Percentiles rank a stretch among this genome's conserved stretches.
Evolutionary conservation across 2,113 vertebrate genomes (phyloP).

Genomic region (Chinchilla lanigera): DNA sequence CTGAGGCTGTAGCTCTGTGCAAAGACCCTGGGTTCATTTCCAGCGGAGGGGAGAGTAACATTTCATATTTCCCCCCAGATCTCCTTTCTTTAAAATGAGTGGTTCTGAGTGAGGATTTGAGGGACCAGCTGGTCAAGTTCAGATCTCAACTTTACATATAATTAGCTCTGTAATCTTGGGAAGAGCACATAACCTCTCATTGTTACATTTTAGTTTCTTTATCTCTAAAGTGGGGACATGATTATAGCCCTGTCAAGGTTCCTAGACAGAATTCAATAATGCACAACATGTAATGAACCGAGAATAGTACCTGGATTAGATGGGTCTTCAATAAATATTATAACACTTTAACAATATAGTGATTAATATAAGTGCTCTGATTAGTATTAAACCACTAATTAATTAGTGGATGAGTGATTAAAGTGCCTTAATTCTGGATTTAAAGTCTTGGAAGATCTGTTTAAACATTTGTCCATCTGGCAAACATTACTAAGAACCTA

Average conservation of each 20-base stretch:
- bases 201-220: not conserved
- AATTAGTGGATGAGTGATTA: not conserved
- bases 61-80: not conserved
- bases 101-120: not conserved
- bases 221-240: not conserved
- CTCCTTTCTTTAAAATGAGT: not conserved
- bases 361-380: not conserved
- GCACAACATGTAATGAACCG: not conserved
- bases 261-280: not conserved
- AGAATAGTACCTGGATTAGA: not conserved
- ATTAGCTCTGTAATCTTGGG: not conserved
- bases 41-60: too few species aligned
- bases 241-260: not conserved
- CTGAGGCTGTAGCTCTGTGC: not conserved
- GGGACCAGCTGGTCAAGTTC: not conserved
- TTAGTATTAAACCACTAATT: not conserved
- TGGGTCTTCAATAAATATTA: not conserved
- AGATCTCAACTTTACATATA: not conserved
- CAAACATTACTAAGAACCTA: not conserved
- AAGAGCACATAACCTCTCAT: not conserved
- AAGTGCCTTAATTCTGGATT: not conserved
- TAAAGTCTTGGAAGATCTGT: not conserved
- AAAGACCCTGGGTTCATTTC: not conserved
- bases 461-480: slow-evolving; percentile 7
- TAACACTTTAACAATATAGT: not conserved